Evolutionary conservation across 2,888 invertebrate species (phyloP), one percentile per base, ranked within the genome.

Genomic region (Leucophenga maculata): DNA sequence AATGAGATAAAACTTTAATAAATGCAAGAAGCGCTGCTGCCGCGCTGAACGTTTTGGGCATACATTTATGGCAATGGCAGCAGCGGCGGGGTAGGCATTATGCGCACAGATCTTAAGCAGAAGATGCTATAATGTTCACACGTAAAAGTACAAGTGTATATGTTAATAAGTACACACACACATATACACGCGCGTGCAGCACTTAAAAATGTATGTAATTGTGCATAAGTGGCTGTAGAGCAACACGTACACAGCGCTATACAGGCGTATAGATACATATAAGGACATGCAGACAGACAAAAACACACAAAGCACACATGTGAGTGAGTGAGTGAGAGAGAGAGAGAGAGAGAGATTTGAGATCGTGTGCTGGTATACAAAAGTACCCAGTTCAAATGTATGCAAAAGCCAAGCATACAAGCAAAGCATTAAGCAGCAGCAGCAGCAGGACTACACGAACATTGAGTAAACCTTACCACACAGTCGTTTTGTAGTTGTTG

Each of bases 191-290:
- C 78, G 82, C 80, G 76, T 77, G 79, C 81, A 78, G 8, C 83
- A 84, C 84, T 84, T 75, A 82, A 80, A 80, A 84, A 82, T 80
- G 83, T 84, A 84, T 84, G 83, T 80, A 84, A 84, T 82, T 82
- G 84, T 82, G 81, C 82, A 80, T 80, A 80, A 79, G 81, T 77
- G 79, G 55, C 48, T 48, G 65, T 52, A 64, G 18, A 14, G 52
- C 14, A 52, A 18, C 22, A 32, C 31, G 60, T 26, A 48, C 52
- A 39, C 32, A 60, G 18, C 50, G 16, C 22, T 32, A 32, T 16
- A 48, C 48, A 59, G 9, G n/a, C 46, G 46, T 20, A 44, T 14
- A 6, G 11, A 48, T 3, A 13, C 26, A 67, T 9, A 52, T 39
- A 39, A 39, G 8, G 11, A 39, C 11, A 11, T 39, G 3, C 39